Base-by-base conservation (phyloP, 2,113 vertebrate genomes). In the Phoenicopterus ruber region DNA sequence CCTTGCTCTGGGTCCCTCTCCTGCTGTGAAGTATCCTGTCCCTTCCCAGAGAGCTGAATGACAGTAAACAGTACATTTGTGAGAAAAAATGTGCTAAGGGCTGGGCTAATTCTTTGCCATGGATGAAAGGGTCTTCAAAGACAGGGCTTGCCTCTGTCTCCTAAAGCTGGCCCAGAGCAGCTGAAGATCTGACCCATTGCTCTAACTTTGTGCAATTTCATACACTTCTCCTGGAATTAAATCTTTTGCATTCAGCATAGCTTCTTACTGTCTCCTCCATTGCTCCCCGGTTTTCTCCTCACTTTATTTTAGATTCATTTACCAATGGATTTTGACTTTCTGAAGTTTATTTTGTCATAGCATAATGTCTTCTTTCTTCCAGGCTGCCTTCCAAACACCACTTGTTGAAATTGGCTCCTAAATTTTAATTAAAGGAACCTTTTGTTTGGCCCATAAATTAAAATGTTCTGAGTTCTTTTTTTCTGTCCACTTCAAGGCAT, bases 351-450 rank as follows among this genome's bases (percentile, higher is more conserved):
- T 97, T 97, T 87, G 89, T 96, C 88, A 65, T 66, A 94, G 80
- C 17, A 72, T 93, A 97, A 96, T 94, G 44, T 95, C 72, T 96
- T 94, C 36, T 93, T 97, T 95, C 69, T 97, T 93, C 93, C 13
- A 16, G 96, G 91, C 90, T 96, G 16, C 49, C 46, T 96, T 98
- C 97, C 95, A 97, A 96, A 94, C 3, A 74, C 38, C 1, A 26
- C 32, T 86, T 92, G 71, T 92, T 65, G 69, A 97, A 97, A 67
- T 84, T 94, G 92, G 52, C 82, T 97, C 72, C 97, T 90, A 97
- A 97, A 96, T 97, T 98, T 98, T 98, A 97, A 97, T 97, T 96
- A 97, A 97, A 94, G 59, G 38, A 95, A 78, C 46, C 72, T 97
- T 88, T 96, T 95, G 19, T 96, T 97, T 97, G 94, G 49, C 20